Evolutionary conservation across 2,888 invertebrate species (phyloP), one percentile per base, ranked within the genome.

Genomic region (Agonopterix heracliana): DNA sequence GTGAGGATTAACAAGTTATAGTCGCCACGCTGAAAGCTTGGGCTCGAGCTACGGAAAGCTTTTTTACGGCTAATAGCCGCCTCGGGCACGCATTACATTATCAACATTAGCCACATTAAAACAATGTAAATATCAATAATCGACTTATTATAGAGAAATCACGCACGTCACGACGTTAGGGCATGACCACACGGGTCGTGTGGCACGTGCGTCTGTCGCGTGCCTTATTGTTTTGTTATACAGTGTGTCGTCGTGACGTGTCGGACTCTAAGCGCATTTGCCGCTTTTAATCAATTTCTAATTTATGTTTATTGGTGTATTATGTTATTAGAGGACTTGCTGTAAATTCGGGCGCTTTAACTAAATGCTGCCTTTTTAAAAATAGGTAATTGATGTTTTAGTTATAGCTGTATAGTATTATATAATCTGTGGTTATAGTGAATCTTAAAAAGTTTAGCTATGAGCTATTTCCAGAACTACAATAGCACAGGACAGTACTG

Each of bases 141-240:
- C 43, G 42, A 40, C 38, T 45, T 34, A 49, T 50, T 51, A 51
- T 46, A 46, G 44, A 54, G 43, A 45, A 53, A 49, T 54, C 74
- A 75, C 75, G 78, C 68, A 64, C 66, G 48, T 64, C 82, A 81
- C 81, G 82, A 81, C 64, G 41, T 69, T 57, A 69, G 63, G 67
- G 66, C 81, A 77, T 73, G 79, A 68, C 57, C 71, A 68, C 69
- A 71, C 66, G 52, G 67, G 65, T 74, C 80, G 79, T 77, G 74
- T 61, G 57, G 50, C 63, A 54, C 57, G 71, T 66, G 65, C 67
- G 71, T 69, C 63, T 69, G 78, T 76, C 78, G 76, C 78, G 78
- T 79, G 80, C 78, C 71, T 35, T 45, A 47, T 52, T 52, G 51
- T 56, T 41, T 11, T 26, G 26, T 38, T 56, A n/a, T 54, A 54